phyloP scores from a whole-genome alignment of 2,113 vertebrate species.

The Nerophis lumbriciformis region DNA sequence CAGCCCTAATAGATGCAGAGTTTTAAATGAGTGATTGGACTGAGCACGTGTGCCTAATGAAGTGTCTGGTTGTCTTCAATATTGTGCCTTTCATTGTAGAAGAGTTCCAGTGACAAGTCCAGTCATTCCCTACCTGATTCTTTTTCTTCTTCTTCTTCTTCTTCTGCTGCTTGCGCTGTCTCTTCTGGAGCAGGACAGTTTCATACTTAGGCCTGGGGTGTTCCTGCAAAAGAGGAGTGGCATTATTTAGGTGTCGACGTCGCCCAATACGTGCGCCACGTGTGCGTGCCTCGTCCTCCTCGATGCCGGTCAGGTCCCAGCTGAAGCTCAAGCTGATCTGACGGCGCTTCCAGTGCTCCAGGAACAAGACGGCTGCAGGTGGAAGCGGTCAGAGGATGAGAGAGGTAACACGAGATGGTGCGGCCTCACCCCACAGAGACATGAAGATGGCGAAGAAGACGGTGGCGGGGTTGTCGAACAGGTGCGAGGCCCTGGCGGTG shows the following conservation, averaged over 20 bases:
- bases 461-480: slow-evolving; percentile 95
- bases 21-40: too few species aligned
- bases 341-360: slow-evolving; percentile 94
- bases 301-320: slow-evolving; percentile 93
- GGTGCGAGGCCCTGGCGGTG: slow-evolving; percentile 88
- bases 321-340: slow-evolving; percentile 92
- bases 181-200: slow-evolving; percentile 84
- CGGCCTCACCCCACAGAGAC: slow-evolving; percentile 92
- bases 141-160: slow-evolving; percentile 37
- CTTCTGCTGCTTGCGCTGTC: slow-evolving; percentile 71
- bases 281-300: slow-evolving; percentile 88
- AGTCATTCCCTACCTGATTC: slow-evolving; percentile 80
- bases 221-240: slow-evolving; percentile 68
- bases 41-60: too few species aligned
- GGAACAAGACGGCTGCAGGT: slow-evolving; percentile 85
- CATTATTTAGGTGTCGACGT: not conserved
- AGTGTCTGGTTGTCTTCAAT: too few species aligned
- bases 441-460: slow-evolving; percentile 97
- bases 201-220: slow-evolving; percentile 92
- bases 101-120: not conserved
- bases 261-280: too few species aligned
- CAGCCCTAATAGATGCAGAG: too few species aligned
- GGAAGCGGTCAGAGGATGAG: not conserved
- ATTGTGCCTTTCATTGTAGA: too few species aligned
- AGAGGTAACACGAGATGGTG: not conserved